Conservation (phyloP, 30 jellyfish, hydroid and myxozoan species). For the Aurelia aurita complex sp. Pacific region DNA sequence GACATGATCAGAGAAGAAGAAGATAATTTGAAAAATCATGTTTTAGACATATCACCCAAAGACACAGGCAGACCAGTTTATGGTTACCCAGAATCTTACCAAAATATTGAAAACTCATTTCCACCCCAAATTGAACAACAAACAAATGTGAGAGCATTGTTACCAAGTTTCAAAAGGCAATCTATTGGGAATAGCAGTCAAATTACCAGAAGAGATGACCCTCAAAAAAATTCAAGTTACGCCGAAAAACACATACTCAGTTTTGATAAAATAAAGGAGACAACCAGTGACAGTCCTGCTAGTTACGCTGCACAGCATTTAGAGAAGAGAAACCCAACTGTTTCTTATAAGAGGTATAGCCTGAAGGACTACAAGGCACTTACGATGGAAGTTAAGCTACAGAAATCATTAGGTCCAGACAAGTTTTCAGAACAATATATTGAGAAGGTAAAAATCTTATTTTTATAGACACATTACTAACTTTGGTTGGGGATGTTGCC, state of each 20-base stretch:
- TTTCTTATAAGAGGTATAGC: slow-evolving; percentile 44
- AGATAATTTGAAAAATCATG: slow-evolving; percentile 23
- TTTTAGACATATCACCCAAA: slow-evolving; percentile 30
- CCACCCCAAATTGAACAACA: not conserved
- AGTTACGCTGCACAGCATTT: slow-evolving; percentile 53
- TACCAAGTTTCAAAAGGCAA: not conserved
- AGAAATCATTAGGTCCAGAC: slow-evolving; percentile 68
- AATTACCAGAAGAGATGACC: slow-evolving; percentile 7
- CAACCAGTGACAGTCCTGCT: not conserved
- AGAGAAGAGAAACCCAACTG: slow-evolving; percentile 34
- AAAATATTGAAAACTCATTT: not conserved
- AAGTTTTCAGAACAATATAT: slow-evolving; percentile 40
- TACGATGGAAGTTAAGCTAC: slow-evolving; percentile 40
- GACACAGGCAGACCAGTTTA: not conserved
- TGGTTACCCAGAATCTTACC: not conserved
- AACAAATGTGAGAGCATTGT: not conserved
- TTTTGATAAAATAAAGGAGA: not conserved
- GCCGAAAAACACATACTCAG: slow-evolving; percentile 18
- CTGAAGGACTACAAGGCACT: slow-evolving; percentile 51
- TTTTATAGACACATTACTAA: too few species aligned
- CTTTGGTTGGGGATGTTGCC: too few species aligned
- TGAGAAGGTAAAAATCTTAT: slow-evolving; percentile 12
- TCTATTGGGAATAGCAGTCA: not conserved
- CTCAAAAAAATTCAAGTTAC: slow-evolving; percentile 28
- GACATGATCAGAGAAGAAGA: slow-evolving; percentile 61